phyloP scores from a whole-genome alignment of 2,888 invertebrate genomes.

The Drosophila affinis region DNA sequence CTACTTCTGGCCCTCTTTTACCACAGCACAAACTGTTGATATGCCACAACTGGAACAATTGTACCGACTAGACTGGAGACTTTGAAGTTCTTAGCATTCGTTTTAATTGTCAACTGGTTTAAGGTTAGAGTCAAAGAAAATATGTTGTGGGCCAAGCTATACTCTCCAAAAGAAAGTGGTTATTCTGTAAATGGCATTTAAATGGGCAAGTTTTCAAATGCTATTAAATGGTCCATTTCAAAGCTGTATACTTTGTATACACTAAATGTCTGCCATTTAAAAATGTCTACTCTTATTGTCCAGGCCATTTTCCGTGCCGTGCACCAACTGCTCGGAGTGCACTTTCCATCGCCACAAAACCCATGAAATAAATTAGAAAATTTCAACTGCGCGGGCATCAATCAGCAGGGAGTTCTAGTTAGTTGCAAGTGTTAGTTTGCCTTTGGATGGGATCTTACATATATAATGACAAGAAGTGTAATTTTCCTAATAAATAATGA shows the following conservation, averaged over 20 bases:
- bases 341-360: constrained; percentile 12
- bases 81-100: constrained; percentile 12
- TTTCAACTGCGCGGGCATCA: constrained; percentile 42
- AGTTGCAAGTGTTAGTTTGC: constrained; percentile 11
- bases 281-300: constrained; percentile 22
- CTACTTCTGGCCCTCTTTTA: too few species aligned
- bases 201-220: constrained; percentile 11
- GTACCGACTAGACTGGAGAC: background rate
- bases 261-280: too few species aligned
- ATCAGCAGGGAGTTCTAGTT: constrained; percentile 17
- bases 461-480: background rate
- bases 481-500: constrained; percentile 24
- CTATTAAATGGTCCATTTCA: background rate
- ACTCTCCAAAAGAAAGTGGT: constrained; percentile 41
- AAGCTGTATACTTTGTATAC: too few species aligned
- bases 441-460: background rate
- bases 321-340: constrained; percentile 40
- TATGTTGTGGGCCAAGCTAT: constrained; percentile 29
- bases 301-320: background rate
- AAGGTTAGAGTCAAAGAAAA: constrained; percentile 22
- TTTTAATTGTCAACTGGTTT: constrained; percentile 7
- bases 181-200: constrained; percentile 27
- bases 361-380: constrained; percentile 42
- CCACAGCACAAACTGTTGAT: too few species aligned
- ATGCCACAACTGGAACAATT: constrained; percentile 31